phyloP scores from a whole-genome alignment of 2,888 invertebrate genomes.

The Hartigia nigra region DNA sequence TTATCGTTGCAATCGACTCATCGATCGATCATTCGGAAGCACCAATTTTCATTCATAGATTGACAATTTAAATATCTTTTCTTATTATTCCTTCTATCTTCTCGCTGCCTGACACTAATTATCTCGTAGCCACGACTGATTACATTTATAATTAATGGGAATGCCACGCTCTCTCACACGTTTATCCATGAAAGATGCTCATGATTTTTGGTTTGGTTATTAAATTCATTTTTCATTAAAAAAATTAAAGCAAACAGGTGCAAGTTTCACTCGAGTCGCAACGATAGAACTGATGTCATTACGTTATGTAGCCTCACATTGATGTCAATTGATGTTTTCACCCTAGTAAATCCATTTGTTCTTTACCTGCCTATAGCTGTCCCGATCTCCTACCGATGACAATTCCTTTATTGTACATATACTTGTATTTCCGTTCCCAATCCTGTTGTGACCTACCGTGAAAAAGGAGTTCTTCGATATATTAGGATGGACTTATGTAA shows the following conservation, averaged over 20 bases:
- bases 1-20: constrained; percentile 21
- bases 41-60: constrained; percentile 12
- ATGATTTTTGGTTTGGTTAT: constrained; percentile 16
- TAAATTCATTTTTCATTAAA: constrained; percentile 13
- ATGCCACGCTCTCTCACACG: constrained; percentile 18
- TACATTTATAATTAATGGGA: constrained; percentile 13
- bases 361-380: not conserved
- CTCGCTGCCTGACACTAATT: not conserved
- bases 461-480: not conserved
- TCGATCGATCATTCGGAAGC: not conserved
- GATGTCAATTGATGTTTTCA: constrained; percentile 35
- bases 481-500: not conserved
- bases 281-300: constrained; percentile 61
- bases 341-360: not conserved
- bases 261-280: constrained; percentile 62
- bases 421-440: not conserved
- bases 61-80: not conserved
- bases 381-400: not conserved
- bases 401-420: not conserved
- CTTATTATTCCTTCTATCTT: not conserved
- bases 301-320: constrained; percentile 66
- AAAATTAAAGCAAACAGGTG: constrained; percentile 52
- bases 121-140: not conserved
- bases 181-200: not conserved
- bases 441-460: not conserved